Base-by-base conservation (phyloP, 1,140 invertebrate species). In the Stegodyphus mimosarum region DNA sequence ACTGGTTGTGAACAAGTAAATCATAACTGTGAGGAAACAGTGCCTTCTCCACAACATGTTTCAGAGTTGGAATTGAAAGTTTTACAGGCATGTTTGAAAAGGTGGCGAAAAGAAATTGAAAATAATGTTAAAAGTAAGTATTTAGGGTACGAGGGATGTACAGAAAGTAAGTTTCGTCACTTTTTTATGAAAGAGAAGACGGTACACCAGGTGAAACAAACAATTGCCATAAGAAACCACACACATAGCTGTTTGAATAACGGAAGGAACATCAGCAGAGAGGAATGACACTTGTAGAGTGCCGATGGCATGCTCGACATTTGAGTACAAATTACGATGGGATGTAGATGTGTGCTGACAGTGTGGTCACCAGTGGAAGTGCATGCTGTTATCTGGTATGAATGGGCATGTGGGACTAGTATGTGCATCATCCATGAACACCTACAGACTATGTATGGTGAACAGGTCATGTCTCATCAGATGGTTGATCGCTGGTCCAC, bases 51-150 rank as follows among this genome's bases (percentile, higher is more conserved):
- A n/a, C 86, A 88, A 66, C 88, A 90, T 84, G 89, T 91, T 7
- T 88, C 88, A 7, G 88, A 89, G 5, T 78, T 85, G 49, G 91
- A 91, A 80, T 88, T 91, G 7, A 80, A 87, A 53, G 90, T 91
- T 51, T 87, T 92, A 11, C 90, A 91, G 80, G 84, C 88, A 52
- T 92, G 91, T 88, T 87, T 92, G 18, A 86, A 87, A 75, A 88
- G 91, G 49, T 92, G 91, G 91, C 88, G 90, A 67, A 89, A 89
- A 49, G 91, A 92, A 83, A 90, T 91, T 17, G 90, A 91, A 86
- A 87, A 87, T 77, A 90, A 91, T 87, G 90, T 91, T 51, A 88
- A 89, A 89, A 90, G 90, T 91, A 55, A 87, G 80, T 60, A 55
- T 15, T 60, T 60, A 10, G 33, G 33, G 33, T 60, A 60, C 5